Conservation (phyloP, 2,888 invertebrate genomes). For the Cloeon dipterum region DNA sequence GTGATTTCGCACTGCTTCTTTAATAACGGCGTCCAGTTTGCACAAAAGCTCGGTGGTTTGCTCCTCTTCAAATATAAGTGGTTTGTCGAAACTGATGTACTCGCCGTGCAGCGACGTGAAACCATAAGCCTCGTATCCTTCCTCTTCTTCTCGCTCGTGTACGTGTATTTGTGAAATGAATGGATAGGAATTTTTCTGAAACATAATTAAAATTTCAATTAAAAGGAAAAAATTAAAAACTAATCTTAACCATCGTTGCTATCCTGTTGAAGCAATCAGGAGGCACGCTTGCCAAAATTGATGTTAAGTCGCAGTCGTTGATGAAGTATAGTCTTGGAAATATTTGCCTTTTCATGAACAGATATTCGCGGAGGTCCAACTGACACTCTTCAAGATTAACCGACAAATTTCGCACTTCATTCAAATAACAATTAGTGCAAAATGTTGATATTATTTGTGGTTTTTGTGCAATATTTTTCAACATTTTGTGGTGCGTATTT, state of each 20-base stretch:
- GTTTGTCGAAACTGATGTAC: too few relatives aligned
- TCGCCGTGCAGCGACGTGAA: too few relatives aligned
- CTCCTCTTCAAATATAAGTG: too few relatives aligned
- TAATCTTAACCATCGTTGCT: conserved; percentile 51
- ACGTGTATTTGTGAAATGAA: too few relatives aligned
- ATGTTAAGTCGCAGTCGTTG: conserved; percentile 76
- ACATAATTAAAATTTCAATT: background rate
- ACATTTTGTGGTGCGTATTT: conserved; percentile 46
- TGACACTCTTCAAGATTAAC: conserved; percentile 67
- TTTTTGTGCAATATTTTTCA: conserved; percentile 45
- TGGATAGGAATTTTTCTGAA: too few relatives aligned
- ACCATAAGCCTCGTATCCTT: too few relatives aligned
- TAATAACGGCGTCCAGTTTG: too few relatives aligned
- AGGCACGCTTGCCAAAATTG: conserved; percentile 69
- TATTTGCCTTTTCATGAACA: conserved; percentile 65
- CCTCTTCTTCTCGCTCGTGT: too few relatives aligned
- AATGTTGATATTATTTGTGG: conserved; percentile 64
- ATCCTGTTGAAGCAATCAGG: conserved; percentile 73
- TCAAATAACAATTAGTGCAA: conserved; percentile 18
- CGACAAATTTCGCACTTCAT: conserved; percentile 49
- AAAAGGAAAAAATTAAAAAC: background rate
- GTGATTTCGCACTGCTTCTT: too few relatives aligned
- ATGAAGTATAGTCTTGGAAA: conserved; percentile 88
- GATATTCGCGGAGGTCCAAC: conserved; percentile 74
- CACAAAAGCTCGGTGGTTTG: too few relatives aligned